A percentile compares a stretch with the other conserved stretches of the same genome.
These are phyloP conservation scores for Microctenopoma lineatum DNA, from an alignment of 2,797 vertebrate species.

Conservation along the genomic window DNA sequence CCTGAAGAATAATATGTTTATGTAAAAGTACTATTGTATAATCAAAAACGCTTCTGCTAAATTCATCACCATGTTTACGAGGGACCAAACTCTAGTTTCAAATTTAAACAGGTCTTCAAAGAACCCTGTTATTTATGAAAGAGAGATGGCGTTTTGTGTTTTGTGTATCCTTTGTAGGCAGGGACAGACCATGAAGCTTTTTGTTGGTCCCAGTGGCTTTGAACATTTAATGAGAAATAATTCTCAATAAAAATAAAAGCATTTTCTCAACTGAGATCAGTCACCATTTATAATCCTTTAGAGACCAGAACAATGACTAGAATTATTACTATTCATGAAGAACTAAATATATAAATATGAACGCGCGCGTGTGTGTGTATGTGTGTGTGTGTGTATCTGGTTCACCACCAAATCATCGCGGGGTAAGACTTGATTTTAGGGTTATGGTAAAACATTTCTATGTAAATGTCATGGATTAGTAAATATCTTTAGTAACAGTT, in stretches of 20 bases:
- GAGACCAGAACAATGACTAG: constrained; percentile 34
- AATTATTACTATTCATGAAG: constrained; percentile 44
- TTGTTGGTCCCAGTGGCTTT: constrained; percentile 37
- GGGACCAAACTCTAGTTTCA: neutral
- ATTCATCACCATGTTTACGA: neutral
- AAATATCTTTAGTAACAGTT: too few species aligned
- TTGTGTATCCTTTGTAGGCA: constrained; percentile 5
- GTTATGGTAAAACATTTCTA: too few species aligned
- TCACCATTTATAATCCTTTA: constrained; percentile 36
- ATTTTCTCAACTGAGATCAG: constrained; percentile 32
- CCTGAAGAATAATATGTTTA: neutral
- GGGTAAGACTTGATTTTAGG: too few species aligned
- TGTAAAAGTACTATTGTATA: neutral
- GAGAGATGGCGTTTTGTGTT: constrained; percentile 17
- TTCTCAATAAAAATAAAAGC: constrained; percentile 23
- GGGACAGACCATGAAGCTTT: constrained; percentile 8
- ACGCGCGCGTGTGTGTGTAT: too few species aligned
- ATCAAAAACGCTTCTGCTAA: neutral
- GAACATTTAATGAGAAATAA: constrained; percentile 55
- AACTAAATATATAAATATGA: neutral
- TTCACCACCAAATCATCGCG: too few species aligned
- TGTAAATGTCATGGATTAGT: too few species aligned
- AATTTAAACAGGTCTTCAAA: neutral
- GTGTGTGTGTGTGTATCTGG: too few species aligned
- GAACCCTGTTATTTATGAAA: constrained; percentile 32